A percentile compares a stretch with the other conserved stretches of the same genome.
phyloP scores from a whole-genome alignment of 2,888 invertebrate genomes.

The Trichopria drosophilae region DNA sequence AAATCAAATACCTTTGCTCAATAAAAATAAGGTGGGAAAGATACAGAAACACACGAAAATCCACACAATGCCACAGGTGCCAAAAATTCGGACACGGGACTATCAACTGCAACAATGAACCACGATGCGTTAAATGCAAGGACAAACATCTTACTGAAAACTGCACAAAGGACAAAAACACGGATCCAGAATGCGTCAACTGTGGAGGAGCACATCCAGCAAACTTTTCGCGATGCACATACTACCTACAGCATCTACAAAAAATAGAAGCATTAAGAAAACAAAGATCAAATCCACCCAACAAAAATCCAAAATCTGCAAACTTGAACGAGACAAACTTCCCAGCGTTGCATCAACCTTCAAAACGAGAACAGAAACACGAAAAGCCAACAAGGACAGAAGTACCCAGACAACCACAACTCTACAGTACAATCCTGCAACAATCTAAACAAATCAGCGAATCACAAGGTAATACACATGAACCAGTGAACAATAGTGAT shows the following conservation, averaged over 20 bases:
- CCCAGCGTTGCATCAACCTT: too few species aligned
- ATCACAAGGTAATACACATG: too few species aligned
- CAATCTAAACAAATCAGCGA: too few species aligned
- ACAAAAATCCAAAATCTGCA: too few species aligned
- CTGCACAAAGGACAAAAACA: conserved; percentile 30
- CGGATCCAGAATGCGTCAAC: conserved; percentile 36
- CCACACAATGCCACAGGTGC: conserved; percentile 41
- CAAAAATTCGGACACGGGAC: conserved; percentile 41
- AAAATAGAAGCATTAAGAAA: conserved; percentile 22
- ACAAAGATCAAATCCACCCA: too few species aligned
- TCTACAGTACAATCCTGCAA: too few species aligned
- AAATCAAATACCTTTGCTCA: too few species aligned
- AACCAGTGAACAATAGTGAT: too few species aligned
- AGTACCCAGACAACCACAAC: too few species aligned
- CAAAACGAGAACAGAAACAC: too few species aligned
- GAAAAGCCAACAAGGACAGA: too few species aligned
- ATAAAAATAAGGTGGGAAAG: conserved; percentile 31
- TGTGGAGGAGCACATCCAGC: conserved; percentile 37
- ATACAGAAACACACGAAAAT: conserved; percentile 26
- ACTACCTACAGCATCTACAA: conserved; percentile 33
- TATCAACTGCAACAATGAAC: conserved; percentile 27
- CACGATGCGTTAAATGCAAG: conserved; percentile 36
- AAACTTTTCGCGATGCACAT: conserved; percentile 31
- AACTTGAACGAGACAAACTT: too few species aligned
- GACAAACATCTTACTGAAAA: conserved; percentile 35